Conservation (phyloP, 2,113 vertebrate species). For the Pedionomus torquatus region DNA sequence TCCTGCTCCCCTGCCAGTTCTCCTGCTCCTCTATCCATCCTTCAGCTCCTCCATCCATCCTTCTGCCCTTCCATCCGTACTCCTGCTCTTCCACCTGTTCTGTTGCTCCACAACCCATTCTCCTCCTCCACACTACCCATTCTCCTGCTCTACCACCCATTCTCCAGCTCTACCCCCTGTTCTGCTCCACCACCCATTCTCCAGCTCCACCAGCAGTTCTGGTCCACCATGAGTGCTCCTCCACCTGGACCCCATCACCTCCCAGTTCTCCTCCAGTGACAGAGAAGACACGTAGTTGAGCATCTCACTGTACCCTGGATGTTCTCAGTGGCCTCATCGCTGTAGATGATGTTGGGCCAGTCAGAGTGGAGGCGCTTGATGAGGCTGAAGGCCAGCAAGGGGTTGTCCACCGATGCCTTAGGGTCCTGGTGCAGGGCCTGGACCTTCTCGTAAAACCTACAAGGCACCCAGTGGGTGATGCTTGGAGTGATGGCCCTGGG, state of each 20-base stretch:
- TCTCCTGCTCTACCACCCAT: background rate
- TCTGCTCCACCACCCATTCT: background rate
- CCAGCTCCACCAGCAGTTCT: background rate
- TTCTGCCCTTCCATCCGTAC: background rate
- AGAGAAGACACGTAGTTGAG: accelerated
- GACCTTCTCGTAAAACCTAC: slow-evolving; percentile 90
- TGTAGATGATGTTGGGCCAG: slow-evolving; percentile 88
- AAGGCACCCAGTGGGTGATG: background rate
- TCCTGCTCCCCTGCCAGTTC: too few relatives aligned
- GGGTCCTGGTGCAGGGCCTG: slow-evolving; percentile 78
- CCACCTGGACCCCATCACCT: background rate
- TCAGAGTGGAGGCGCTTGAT: slow-evolving; percentile 91
- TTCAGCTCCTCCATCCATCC: too few relatives aligned
- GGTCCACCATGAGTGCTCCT: too few relatives aligned
- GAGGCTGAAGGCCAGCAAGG: slow-evolving; percentile 87
- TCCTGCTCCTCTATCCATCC: background rate
- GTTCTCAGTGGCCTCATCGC: slow-evolving; percentile 82
- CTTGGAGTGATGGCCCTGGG: too few relatives aligned
- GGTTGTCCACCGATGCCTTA: slow-evolving; percentile 79
- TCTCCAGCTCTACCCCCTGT: background rate
- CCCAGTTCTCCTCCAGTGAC: background rate
- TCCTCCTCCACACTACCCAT: background rate
- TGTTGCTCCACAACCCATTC: background rate
- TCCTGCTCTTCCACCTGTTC: background rate
- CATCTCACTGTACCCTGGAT: slow-evolving; percentile 68